Evolutionary conservation across 2,888 invertebrate species (phyloP), one percentile per base, ranked within the genome.

Genomic region (Athalia circularis): DNA sequence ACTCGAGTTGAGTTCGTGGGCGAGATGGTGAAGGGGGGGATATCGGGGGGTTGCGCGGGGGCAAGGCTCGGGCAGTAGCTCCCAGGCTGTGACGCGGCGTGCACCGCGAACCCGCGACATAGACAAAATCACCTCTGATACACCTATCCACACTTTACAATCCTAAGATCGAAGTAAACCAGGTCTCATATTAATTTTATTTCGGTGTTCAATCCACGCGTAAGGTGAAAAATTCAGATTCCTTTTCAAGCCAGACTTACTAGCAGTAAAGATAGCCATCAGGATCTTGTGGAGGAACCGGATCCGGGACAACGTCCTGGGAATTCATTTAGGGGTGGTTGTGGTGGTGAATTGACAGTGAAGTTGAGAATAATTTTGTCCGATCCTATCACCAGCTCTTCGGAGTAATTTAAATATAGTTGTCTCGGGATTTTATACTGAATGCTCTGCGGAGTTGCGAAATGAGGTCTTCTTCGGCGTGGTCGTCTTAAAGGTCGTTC

Each of bases 61-160:
- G 80, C 78, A 82, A 85, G 84, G 81, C 83, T 84, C 83, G 84
- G 86, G 85, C 87, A 89, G 89, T 89, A 88, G 86, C 88, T 88
- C 88, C 84, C 87, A 87, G 86, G 86, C 88, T 87, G 85, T 75
- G 75, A 75, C 62, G 64, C 75, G 75, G 64, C 52, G 75, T 82
- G 82, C 83, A 79, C 80, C 80, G 80, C 82, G 79, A 80, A 79
- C 80, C 80, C 79, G 81, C 79, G 76, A 59, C 29, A 45, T 59
- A 5, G 43, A 62, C 3, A 5, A n/a, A 8, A 6, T 3, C 7
- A n/a, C 54, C n/a, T 54, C n/a, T 54, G 4, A 7, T 52, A 52
- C 7, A 52, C 52, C 7, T 11, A 52, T 52, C 1, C 52, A 52
- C 11, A 52, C 52, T 9, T 52, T 9, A 9, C 7, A 7, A 52